A percentile compares a stretch with the other conserved stretches of the same genome.
Evolutionary conservation across 2,797 vertebrate genomes (phyloP).

Genomic region (Crenichthys baileyi): DNA sequence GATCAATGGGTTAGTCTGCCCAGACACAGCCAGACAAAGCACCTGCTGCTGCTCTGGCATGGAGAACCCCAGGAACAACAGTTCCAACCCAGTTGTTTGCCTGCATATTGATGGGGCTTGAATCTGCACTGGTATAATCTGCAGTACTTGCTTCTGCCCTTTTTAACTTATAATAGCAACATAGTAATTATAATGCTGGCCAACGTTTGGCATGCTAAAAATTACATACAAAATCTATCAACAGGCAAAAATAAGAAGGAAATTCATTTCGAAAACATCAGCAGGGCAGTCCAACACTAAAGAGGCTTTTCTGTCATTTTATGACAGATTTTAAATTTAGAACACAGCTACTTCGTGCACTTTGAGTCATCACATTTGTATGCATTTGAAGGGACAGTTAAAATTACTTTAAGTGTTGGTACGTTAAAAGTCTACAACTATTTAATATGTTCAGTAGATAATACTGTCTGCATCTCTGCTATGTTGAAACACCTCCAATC

Average conservation of each 20-base stretch:
- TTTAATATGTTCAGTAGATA: not conserved
- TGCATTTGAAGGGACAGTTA: not conserved
- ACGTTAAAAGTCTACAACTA: not conserved
- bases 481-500: not conserved
- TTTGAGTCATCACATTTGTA: not conserved
- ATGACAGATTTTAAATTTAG: not conserved
- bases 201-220: not conserved
- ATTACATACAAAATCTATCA: not conserved
- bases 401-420: not conserved
- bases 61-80: conserved; percentile 16
- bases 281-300: not conserved
- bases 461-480: not conserved
- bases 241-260: not conserved
- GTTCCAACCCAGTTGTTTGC: conserved; percentile 42
- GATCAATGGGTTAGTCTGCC: conserved; percentile 6
- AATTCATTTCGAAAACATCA: not conserved
- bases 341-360: not conserved
- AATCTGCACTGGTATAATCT: conserved; percentile 3
- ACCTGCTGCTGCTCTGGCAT: conserved; percentile 57
- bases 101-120: conserved; percentile 48
- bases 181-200: not conserved
- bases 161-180: not conserved
- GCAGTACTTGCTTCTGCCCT: not conserved
- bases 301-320: not conserved
- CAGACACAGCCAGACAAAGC: conserved; percentile 56